Base-by-base conservation (phyloP, 2,797 vertebrate species). In the Acanthurus leucopareius region DNA sequence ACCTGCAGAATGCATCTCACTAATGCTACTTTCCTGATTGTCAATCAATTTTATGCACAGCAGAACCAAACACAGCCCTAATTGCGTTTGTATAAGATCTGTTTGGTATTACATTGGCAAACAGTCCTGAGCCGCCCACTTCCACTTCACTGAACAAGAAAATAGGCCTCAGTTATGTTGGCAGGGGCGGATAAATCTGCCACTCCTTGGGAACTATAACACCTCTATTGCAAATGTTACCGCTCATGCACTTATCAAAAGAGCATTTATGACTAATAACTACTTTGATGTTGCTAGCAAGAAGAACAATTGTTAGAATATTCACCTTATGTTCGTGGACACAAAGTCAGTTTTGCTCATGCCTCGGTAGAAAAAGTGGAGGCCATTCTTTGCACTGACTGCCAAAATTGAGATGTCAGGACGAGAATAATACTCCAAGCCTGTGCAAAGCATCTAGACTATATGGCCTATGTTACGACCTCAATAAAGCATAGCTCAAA, bases 131-230 rank as follows among this genome's bases (percentile, higher is more conserved):
- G 87, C 86, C 90, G 74, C 78, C 88, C 86, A 84, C 88, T 86
- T 92, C 83, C 91, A 89, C 85, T 89, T 84, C 91, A 86, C 77
- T 91, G 86, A 93, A 84, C 89, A 86, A 89, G 91, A 91, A 88
- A 90, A 91, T 90, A 83, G 83, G 68, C 73, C 71, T 86, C 75
- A 70, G 89, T 86, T 77, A 67, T 85, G 88, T 80, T 87, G 80
- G 89, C 86, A 87, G 84, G 58, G 58, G 61, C 85, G 82, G 77
- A 92, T 90, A 87, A 89, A 93, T 87, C 91, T 90, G 89, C 82
- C 87, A 88, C 83, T 88, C 66, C 75, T 84, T 73, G 81, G 83
- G 72, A 91, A 83, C 72, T 76, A 78, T 91, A 89, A 89, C 87
- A 89, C 86, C 71, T 88, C 86, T 80, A 70, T 77, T 86, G 82